Evolutionary conservation across 92 coral and sea anemone genomes (phyloP), one percentile per base, ranked within the genome.

Genomic region (Siderastrea radians): DNA sequence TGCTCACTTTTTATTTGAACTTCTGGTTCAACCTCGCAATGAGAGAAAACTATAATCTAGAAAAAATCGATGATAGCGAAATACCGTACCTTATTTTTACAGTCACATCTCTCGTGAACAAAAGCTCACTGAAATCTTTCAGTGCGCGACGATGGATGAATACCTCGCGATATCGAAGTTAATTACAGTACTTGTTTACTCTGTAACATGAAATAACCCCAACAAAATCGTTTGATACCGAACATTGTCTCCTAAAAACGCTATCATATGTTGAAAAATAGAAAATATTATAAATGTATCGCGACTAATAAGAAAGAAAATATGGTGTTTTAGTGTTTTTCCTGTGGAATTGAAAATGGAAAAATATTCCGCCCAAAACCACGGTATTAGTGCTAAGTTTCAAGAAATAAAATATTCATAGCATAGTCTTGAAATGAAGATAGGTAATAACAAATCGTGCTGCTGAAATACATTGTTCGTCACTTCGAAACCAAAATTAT

Each of bases 381-480:
- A 38, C 46, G 60, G 73, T 64, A 64, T 69, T 26, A 16, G 74
- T 38, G 60, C 17, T 53, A 60, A 65, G 66, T 81, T 67, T 60
- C 69, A 47, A 4, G 63, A 14, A 43, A 50, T 77, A 60, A 83
- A 83, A 61, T 83, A 84, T 84, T 84, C 80, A 84, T 84, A 74
- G 73, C 68, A 69, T 84, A 7, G 80, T 72, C 59, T 61, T 47
- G 17, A 83, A 60, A 12, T 61, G 46, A 74, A 74, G 61, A 72
- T 55, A 73, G 73, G 53, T 53, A 61, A 72, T 60, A 84, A 50
- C n/a, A 48, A 84, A 83, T 19, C 17, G 60, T 53, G 49, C 44
- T 72, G 16, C 68, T 17, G 53, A 57, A 43, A 58, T 44, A 43
- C 12, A 58, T 44, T 43, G 51, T 58, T 48, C 54, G 6, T 2